These are phyloP conservation scores for Arctopsyche grandis DNA, from an alignment of 1,140 invertebrate species.

Conservation along the genomic window DNA sequence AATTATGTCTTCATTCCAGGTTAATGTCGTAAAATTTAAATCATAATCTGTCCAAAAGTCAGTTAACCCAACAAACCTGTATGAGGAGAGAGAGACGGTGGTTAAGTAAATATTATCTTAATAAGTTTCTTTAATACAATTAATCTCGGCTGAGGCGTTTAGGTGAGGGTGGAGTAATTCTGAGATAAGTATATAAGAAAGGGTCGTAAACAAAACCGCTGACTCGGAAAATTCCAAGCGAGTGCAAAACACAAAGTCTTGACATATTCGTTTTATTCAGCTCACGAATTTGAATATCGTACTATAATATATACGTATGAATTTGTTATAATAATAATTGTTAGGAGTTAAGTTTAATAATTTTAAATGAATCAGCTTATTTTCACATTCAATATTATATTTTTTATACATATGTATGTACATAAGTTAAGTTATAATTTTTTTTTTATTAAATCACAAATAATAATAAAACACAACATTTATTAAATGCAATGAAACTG, in stretches of 20 bases:
- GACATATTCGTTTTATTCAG: background rate
- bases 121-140: slow-evolving; percentile 18
- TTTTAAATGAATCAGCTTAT: too few relatives aligned
- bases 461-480: too few relatives aligned
- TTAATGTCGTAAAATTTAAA: background rate
- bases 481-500: too few relatives aligned
- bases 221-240: slow-evolving; percentile 5
- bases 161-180: slow-evolving; percentile 7
- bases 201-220: slow-evolving; percentile 19
- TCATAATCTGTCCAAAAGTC: background rate
- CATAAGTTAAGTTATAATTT: too few relatives aligned
- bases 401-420: too few relatives aligned
- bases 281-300: background rate
- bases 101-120: slow-evolving; percentile 4
- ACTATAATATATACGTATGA: too few relatives aligned
- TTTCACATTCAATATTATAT: too few relatives aligned
- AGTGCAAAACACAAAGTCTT: slow-evolving; percentile 9
- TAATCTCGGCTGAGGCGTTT: background rate
- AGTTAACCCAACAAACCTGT: background rate
- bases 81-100: background rate
- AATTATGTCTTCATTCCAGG: background rate
- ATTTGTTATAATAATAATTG: too few relatives aligned
- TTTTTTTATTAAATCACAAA: too few relatives aligned
- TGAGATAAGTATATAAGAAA: slow-evolving; percentile 17
- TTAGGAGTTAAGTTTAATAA: too few relatives aligned